These are phyloP conservation scores for Temnothorax unifasciatus DNA, from an alignment of 2,888 invertebrate species.

Conservation along the genomic window DNA sequence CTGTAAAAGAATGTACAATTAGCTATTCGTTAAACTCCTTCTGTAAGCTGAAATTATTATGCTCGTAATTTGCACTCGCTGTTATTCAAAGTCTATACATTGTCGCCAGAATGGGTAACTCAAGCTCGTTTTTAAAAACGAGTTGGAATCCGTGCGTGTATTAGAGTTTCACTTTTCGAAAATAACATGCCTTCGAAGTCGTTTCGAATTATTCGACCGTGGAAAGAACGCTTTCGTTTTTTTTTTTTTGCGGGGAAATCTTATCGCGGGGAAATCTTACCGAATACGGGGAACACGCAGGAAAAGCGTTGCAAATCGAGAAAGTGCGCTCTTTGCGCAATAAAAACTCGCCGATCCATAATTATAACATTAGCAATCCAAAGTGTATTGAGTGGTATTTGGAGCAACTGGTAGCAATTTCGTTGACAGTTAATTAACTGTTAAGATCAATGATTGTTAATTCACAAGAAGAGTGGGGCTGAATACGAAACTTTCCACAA, in stretches of 20 bases:
- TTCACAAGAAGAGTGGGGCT: background rate
- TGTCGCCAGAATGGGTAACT: background rate
- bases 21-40: conserved; percentile 6
- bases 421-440: background rate
- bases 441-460: background rate
- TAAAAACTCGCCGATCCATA: conserved; percentile 12
- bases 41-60: background rate
- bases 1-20: conserved; percentile 15
- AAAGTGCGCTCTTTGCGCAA: conserved; percentile 49
- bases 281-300: conserved; percentile 51
- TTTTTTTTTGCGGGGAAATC: conserved; percentile 74
- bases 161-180: background rate
- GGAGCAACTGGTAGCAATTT: background rate
- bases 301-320: conserved; percentile 69
- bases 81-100: background rate
- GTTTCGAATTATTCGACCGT: conserved; percentile 35
- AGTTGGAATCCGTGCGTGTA: background rate
- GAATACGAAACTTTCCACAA: background rate
- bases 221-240: conserved; percentile 77
- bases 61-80: background rate
- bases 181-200: background rate
- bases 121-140: background rate
- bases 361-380: conserved; percentile 10
- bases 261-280: conserved; percentile 70
- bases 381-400: conserved; percentile 6